Evolutionary conservation across 2,797 vertebrate genomes (phyloP), one percentile per base, ranked within the genome.

Genomic region (Oryzias sinensis): DNA sequence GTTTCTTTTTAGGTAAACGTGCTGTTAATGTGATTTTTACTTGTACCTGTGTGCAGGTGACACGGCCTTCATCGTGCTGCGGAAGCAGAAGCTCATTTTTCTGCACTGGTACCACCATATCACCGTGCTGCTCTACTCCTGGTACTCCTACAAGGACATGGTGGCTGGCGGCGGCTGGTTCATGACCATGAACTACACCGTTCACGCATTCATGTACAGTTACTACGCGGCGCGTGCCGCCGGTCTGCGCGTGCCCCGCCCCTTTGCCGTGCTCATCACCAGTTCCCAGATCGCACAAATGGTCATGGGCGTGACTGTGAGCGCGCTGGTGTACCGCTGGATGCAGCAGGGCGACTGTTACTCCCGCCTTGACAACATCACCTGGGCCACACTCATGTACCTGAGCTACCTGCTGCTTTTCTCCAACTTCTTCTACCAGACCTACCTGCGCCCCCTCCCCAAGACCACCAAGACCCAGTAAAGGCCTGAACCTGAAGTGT

Each of bases 71-170:
- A 83, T 95, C 24, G 88, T 95, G 9, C 87, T 95, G 24, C 85
- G 93, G 27, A 95, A 95, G 68, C 93, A 93, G 82, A 90, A 86
- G 0, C 91, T 95, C 76, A 88, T 95, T 68, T 95, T 95, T 80
- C 85, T 95, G 49, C 94, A 95, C 89, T 95, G 94, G 94, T 95
- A 93, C 80, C 94, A 95, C 76, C 94, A 95, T 82, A 91, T 94
- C 83, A 93, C 93, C 0, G 94, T 94, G 44, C 89, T 95, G 56
- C 74, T 94, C 1, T 95, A 90, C 75, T 71, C 88, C 40, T 93
- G 89, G 91, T 94, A 90, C 71, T 90, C 81, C 49, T 94, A 91
- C 80, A 93, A 92, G 67, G 81, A 92, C 71, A 88, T 46, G 57
- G 74, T 92, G 52, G 87, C 92, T 0, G 91, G 92, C 0, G 92